Evolutionary conservation across 2,888 invertebrate genomes (phyloP).

Genomic region (Trichacis sp.): DNA sequence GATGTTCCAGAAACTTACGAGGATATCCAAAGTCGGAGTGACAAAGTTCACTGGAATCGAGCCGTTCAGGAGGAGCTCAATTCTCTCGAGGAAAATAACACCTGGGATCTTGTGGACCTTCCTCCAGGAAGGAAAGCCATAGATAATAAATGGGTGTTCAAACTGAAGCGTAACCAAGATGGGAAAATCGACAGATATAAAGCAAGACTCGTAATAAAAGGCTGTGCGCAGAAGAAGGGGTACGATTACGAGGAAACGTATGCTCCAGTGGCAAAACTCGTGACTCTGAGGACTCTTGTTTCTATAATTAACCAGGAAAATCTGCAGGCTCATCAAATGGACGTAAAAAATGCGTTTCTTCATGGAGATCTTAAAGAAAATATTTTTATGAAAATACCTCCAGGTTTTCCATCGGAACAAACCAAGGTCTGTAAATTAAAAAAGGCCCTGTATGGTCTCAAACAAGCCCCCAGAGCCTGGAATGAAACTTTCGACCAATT

Average conservation of each 20-base stretch:
- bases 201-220: slow-evolving; percentile 47
- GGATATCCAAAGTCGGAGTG: slow-evolving; percentile 15
- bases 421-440: slow-evolving; percentile 45
- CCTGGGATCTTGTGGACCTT: slow-evolving; percentile 12
- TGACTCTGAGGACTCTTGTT: slow-evolving; percentile 26
- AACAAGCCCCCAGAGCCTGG: slow-evolving; percentile 53
- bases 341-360: slow-evolving; percentile 55
- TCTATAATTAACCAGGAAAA: slow-evolving; percentile 13
- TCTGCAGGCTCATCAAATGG: slow-evolving; percentile 43
- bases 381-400: slow-evolving; percentile 46
- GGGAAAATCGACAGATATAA: slow-evolving; percentile 42
- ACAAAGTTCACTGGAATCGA: slow-evolving; percentile 29
- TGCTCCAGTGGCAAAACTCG: slow-evolving; percentile 48
- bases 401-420: slow-evolving; percentile 14
- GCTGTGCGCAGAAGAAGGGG: slow-evolving; percentile 44
- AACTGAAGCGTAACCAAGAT: slow-evolving; percentile 27
- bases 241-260: slow-evolving; percentile 52
- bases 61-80: slow-evolving; percentile 42
- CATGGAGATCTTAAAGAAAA: slow-evolving; percentile 48
- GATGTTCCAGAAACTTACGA: slow-evolving; percentile 22
- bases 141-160: slow-evolving; percentile 33
- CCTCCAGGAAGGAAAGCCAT: slow-evolving; percentile 12
- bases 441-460: slow-evolving; percentile 52
- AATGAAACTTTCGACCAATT: slow-evolving; percentile 45
- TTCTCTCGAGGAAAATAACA: slow-evolving; percentile 10